Percentiles rank a stretch among this genome's conserved stretches.
Evolutionary conservation across 2,888 invertebrate species (phyloP).

Genomic region (Branchipolynoe longqiensis): DNA sequence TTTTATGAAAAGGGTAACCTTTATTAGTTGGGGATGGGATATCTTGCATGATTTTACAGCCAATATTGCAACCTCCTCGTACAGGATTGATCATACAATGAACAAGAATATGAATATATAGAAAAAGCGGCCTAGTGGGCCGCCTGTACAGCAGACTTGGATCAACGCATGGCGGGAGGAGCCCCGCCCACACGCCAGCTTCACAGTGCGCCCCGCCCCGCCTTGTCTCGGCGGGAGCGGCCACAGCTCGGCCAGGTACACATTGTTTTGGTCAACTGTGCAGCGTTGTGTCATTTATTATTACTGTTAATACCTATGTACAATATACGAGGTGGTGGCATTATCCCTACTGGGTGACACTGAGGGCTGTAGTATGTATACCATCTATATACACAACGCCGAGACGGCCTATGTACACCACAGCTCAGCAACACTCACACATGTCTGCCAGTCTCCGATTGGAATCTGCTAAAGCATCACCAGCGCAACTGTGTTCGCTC

Average conservation of each 20-base stretch:
- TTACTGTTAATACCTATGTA: slow-evolving; percentile 9
- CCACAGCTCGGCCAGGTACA: slow-evolving; percentile 10
- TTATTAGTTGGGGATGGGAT: slow-evolving; percentile 56
- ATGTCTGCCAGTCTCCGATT: neutral
- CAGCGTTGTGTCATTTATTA: slow-evolving; percentile 11
- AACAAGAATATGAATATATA: slow-evolving; percentile 51
- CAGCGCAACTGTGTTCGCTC: slow-evolving; percentile 7
- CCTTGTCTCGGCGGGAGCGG: neutral
- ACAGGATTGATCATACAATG: slow-evolving; percentile 34
- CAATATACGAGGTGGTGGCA: neutral
- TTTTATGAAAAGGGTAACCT: slow-evolving; percentile 52
- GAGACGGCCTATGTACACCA: slow-evolving; percentile 32
- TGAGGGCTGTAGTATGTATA: neutral
- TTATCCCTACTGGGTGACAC: neutral
- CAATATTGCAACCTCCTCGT: slow-evolving; percentile 50
- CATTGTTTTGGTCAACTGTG: neutral
- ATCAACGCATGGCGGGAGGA: neutral
- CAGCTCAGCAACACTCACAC: slow-evolving; percentile 18
- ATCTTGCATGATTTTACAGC: slow-evolving; percentile 56
- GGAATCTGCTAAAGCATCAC: neutral
- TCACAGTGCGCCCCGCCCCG: no score
- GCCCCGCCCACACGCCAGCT: neutral
- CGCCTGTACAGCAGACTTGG: slow-evolving; percentile 44
- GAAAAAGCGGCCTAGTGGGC: slow-evolving; percentile 34
- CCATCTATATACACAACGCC: slow-evolving; percentile 33